A percentile compares a stretch with the other conserved stretches of the same genome.
phyloP scores from a whole-genome alignment of 2,888 invertebrate species.

The Agonopterix arenella region DNA sequence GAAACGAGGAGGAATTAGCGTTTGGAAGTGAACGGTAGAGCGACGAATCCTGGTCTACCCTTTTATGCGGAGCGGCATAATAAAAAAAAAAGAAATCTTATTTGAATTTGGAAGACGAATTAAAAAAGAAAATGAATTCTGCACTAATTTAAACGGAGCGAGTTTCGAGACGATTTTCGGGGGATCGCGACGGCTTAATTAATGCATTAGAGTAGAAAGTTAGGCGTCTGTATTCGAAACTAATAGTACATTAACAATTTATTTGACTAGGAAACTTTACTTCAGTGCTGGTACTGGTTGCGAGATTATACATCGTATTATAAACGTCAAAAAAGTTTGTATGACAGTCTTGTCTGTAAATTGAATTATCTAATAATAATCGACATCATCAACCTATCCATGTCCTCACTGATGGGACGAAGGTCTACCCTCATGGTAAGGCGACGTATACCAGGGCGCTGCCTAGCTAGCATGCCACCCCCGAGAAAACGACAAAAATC shows the following conservation, averaged over 20 bases:
- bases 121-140: conserved; percentile 71
- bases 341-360: too few species aligned
- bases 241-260: too few species aligned
- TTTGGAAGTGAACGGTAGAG: conserved; percentile 53
- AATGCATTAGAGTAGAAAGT: conserved; percentile 57
- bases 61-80: conserved; percentile 56
- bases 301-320: conserved; percentile 3
- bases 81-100: conserved; percentile 69
- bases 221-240: neutral
- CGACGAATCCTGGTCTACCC: conserved; percentile 62
- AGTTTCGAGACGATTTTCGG: conserved; percentile 62
- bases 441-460: too few species aligned
- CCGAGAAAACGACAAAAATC: too few species aligned
- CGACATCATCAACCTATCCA: too few species aligned
- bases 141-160: conserved; percentile 68
- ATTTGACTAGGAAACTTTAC: too few species aligned
- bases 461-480: too few species aligned
- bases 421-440: too few species aligned
- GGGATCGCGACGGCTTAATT: conserved; percentile 59
- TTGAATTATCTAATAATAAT: too few species aligned
- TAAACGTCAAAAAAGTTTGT: too few species aligned
- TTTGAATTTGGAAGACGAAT: conserved; percentile 73
- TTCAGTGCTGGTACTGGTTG: too few species aligned
- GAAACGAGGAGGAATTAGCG: conserved; percentile 66
- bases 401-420: too few species aligned